Conservation (phyloP, 2,888 invertebrate species). For the Microdon myrmicae region DNA sequence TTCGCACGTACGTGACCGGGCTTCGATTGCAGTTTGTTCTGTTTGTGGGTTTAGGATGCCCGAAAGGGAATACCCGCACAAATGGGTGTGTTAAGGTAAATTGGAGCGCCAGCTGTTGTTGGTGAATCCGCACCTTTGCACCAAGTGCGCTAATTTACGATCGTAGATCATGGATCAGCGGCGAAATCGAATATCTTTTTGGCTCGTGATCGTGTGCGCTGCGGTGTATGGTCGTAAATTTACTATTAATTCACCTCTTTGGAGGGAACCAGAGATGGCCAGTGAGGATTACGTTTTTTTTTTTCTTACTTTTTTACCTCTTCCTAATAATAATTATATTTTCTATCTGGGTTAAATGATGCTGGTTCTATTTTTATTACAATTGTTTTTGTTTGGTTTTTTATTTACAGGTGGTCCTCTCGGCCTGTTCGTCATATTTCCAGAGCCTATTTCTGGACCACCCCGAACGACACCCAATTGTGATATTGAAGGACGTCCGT, state of each 20-base stretch:
- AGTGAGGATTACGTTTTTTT: not conserved
- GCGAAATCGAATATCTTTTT: constrained; percentile 10
- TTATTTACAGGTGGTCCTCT: constrained; percentile 82
- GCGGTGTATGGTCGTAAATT: constrained; percentile 1
- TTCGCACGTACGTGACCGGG: constrained; percentile 36
- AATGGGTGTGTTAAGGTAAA: constrained; percentile 10
- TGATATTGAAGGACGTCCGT: constrained; percentile 93
- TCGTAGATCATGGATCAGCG: constrained; percentile 29
- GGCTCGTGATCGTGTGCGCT: not conserved
- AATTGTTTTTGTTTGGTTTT: constrained; percentile 20
- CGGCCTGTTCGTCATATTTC: constrained; percentile 96
- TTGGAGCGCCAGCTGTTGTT: constrained; percentile 16
- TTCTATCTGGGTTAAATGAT: not conserved
- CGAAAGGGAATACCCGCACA: constrained; percentile 8
- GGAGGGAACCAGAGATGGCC: not conserved
- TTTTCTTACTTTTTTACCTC: not conserved
- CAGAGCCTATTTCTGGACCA: constrained; percentile 93
- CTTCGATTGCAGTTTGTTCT: constrained; percentile 9
- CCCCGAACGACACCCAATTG: constrained; percentile 91
- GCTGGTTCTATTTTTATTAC: constrained; percentile 1
- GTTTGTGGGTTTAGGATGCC: constrained; percentile 16
- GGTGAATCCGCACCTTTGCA: constrained; percentile 29
- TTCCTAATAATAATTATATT: not conserved
- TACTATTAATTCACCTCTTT: constrained; percentile 11
- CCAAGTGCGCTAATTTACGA: constrained; percentile 24